Percentiles rank a stretch among this genome's conserved stretches.
Conservation (phyloP, 2,113 vertebrate species). For the Naja naja region DNA sequence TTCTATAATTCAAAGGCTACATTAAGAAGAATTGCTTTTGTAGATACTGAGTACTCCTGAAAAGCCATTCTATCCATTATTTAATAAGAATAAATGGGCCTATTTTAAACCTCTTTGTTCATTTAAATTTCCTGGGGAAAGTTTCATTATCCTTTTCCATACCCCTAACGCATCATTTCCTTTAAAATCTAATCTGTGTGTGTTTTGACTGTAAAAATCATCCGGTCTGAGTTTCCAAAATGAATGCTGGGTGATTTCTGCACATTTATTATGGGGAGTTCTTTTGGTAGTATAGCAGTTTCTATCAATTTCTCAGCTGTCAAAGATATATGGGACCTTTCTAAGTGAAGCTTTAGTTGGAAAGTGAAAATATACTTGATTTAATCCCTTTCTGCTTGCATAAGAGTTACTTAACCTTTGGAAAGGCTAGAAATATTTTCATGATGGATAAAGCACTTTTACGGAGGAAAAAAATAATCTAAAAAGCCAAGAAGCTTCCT, state of each 20-base stretch:
- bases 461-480: neutral
- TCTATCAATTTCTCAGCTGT: neutral
- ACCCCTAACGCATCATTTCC: neutral
- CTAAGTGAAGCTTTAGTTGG: neutral
- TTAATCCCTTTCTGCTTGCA: neutral
- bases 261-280: neutral
- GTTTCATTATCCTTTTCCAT: neutral
- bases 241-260: neutral
- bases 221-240: neutral
- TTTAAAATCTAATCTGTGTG: neutral
- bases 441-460: neutral
- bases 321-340: neutral
- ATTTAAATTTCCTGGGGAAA: neutral
- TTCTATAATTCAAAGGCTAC: neutral
- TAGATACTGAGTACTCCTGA: neutral
- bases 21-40: conserved; percentile 2
- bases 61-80: neutral
- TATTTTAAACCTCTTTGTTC: neutral
- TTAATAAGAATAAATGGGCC: neutral
- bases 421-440: neutral
- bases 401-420: neutral
- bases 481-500: neutral
- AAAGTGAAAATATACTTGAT: neutral
- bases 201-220: neutral
- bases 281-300: neutral